Base-by-base conservation (phyloP, 2,888 invertebrate genomes). In the Noctuana brunneofusca region DNA sequence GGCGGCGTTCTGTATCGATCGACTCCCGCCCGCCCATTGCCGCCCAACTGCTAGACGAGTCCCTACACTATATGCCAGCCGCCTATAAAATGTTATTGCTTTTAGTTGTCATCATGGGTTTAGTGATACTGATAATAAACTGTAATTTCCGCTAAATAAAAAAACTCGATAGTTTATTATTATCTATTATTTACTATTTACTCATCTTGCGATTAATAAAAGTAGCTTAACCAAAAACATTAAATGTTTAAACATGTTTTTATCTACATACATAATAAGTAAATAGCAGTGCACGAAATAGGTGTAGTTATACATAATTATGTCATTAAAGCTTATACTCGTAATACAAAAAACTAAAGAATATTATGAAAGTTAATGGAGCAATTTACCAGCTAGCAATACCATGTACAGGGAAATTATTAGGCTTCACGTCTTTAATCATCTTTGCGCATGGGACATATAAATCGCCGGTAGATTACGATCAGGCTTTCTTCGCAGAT, bases 21-120 rank as follows among this genome's bases (percentile, higher is more conserved):
- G 72, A 11, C 35, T 35, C 35, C 76, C 76, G 80, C 81, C 85
- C 84, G 81, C 84, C 85, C 81, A 70, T 66, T 66, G 73, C 79
- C 82, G 82, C 83, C 86, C 83, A 75, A 68, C 72, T 78, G 76
- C 75, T 77, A 72, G 72, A 73, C 77, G 48, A 43, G 60, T 58
- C 59, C 71, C 71, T 70, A 67, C 71, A 75, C 75, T 79, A 80
- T 82, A 76, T 79, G 77, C 75, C 75, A 78, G 74, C 76, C 71
- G 79, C 74, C 83, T 82, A 86, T 88, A 86, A 87, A 87, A 83
- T 78, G 79, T 83, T 87, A 86, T 87, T 86, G 74, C 80, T 79
- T 80, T 82, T 83, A 83, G 76, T 84, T 79, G 78, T 79, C 74
- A 74, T 78, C 80, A 80, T 82, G 79, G 81, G 73, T 79, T 54